Conservation (phyloP, 2,888 invertebrate genomes). For the Ornithoptera alexandrae region DNA sequence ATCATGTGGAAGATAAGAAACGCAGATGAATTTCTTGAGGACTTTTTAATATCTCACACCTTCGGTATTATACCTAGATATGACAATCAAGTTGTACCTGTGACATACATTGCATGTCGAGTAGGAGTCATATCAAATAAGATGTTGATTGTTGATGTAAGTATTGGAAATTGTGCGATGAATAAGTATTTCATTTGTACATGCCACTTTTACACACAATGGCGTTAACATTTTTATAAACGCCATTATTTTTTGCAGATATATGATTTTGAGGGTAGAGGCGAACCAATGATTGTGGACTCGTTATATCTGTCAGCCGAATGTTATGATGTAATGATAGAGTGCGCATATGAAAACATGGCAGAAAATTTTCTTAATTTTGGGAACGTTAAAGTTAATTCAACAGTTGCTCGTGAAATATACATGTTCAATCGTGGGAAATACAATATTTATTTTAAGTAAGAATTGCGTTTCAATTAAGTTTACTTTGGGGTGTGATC, state of each 20-base stretch:
- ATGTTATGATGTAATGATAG: conserved; percentile 80
- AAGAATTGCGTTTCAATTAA: conserved; percentile 35
- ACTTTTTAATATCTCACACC: conserved; percentile 68
- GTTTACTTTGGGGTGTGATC: neutral
- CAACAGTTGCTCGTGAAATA: conserved; percentile 65
- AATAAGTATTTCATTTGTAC: no score
- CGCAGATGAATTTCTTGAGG: conserved; percentile 58
- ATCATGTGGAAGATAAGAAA: conserved; percentile 79
- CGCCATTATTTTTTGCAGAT: conserved; percentile 48
- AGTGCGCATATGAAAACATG: conserved; percentile 71
- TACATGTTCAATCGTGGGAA: conserved; percentile 79
- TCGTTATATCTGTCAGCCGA: conserved; percentile 74
- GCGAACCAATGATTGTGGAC: conserved; percentile 68
- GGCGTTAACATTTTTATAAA: no score
- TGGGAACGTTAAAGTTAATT: conserved; percentile 80
- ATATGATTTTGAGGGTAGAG: conserved; percentile 66
- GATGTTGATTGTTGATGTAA: conserved; percentile 67
- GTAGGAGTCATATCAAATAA: conserved; percentile 64
- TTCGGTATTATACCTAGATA: conserved; percentile 65
- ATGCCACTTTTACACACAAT: no score
- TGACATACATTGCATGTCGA: conserved; percentile 72
- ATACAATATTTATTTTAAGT: conserved; percentile 79
- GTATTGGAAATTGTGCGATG: conserved; percentile 33
- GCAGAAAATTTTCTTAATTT: conserved; percentile 72
- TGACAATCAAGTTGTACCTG: conserved; percentile 68